Evolutionary conservation across 2,888 invertebrate genomes (phyloP), one percentile per base, ranked within the genome.

Genomic region (Ornithoptera priamus): DNA sequence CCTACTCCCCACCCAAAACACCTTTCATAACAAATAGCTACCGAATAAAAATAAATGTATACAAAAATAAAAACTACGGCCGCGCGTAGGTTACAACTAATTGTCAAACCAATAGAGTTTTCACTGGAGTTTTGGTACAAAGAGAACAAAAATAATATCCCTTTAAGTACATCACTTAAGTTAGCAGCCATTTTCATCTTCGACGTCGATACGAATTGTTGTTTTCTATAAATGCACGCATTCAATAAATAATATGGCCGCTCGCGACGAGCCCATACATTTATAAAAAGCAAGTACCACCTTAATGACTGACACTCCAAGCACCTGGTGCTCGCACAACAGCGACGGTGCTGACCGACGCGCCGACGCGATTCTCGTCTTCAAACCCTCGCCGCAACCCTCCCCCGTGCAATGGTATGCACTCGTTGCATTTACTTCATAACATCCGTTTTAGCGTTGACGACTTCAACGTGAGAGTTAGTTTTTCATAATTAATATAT

Each of bases 151-250:
- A 72, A 72, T 74, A 73, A 62, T 59, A 68, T 61, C 72, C 58
- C 72, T 76, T 46, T 79, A 78, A 79, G 79, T 79, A 79, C 78
- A 75, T 72, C 63, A 15, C 71, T 75, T 78, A 79, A 78, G 76
- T 76, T 76, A 78, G 77, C 78, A 76, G 77, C 78, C 78, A 74
- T 71, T 59, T 67, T 46, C 46, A 15, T 12, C 46, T 46, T 12
- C 46, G 46, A 50, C 64, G 22, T 61, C 56, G 65, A 67, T 59
- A 46, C 53, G 57, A 61, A 66, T 60, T 63, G 60, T 68, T 65
- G 68, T 71, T 65, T 65, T 63, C 53, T 68, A 66, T 73, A 69
- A 71, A 70, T 64, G 72, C 70, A 70, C 64, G 69, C 56, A 62
- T 59, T 70, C 50, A 61, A 64, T 67, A 63, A 59, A 70, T 67